phyloP scores from a whole-genome alignment of 2,888 invertebrate genomes.

The Venustoraphidia nigricollis region DNA sequence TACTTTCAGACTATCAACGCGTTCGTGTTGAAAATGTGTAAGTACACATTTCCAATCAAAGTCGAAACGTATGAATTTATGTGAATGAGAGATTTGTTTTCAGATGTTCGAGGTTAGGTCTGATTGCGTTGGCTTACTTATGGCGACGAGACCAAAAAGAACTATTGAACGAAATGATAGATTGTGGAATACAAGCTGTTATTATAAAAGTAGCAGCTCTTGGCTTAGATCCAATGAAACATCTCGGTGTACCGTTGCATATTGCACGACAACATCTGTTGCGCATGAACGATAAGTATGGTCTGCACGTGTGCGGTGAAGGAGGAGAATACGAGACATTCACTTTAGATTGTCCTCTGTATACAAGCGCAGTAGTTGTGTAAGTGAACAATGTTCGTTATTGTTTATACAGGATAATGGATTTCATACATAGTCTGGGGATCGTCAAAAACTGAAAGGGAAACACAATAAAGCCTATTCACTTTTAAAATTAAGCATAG shows the following conservation, averaged over 20 bases:
- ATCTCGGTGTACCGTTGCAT: slow-evolving; percentile 72
- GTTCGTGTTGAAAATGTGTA: slow-evolving; percentile 95
- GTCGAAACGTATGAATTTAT: too few relatives aligned
- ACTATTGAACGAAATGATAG: slow-evolving; percentile 92
- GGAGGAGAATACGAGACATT: slow-evolving; percentile 99
- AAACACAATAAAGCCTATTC: too few relatives aligned
- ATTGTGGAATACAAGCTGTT: slow-evolving; percentile 80
- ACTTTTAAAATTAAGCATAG: too few relatives aligned
- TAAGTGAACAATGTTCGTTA: slow-evolving; percentile 37
- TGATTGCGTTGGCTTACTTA: slow-evolving; percentile 81
- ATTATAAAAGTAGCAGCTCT: slow-evolving; percentile 95
- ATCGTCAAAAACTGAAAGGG: too few relatives aligned
- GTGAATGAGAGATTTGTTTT: slow-evolving; percentile 14
- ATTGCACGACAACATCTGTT: slow-evolving; percentile 79
- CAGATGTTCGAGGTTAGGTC: slow-evolving; percentile 79
- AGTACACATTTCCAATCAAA: slow-evolving; percentile 27
- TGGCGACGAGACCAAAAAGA: slow-evolving; percentile 94
- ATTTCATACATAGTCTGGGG: background rate
- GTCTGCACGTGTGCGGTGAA: slow-evolving; percentile 92
- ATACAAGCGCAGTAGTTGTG: slow-evolving; percentile 79
- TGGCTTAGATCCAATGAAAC: slow-evolving; percentile 71
- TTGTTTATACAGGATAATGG: slow-evolving; percentile 1
- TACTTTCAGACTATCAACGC: slow-evolving; percentile 96
- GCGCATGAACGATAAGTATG: slow-evolving; percentile 85
- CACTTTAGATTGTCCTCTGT: slow-evolving; percentile 92